Percentiles rank a stretch among this genome's conserved stretches.
These are phyloP conservation scores for Drosophila lacertosa DNA, from an alignment of 1,140 invertebrate species.

Conservation along the genomic window DNA sequence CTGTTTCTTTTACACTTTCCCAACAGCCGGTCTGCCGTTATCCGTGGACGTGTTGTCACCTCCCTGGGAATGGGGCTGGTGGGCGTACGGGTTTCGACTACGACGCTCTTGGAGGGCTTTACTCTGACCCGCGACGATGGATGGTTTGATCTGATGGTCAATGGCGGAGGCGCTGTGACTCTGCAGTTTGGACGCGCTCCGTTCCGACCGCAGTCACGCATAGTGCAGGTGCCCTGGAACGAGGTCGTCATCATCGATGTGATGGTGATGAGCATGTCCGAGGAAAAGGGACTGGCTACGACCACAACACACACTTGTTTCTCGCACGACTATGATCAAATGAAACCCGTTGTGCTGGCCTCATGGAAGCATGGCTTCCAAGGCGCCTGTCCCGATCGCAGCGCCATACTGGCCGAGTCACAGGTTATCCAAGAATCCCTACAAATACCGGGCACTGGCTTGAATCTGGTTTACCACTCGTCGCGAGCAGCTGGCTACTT, in stretches of 20 bases:
- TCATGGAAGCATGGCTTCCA: slow-evolving; percentile 99
- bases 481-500: slow-evolving; percentile 95
- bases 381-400: slow-evolving; percentile 95
- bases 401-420: slow-evolving; percentile 96
- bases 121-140: slow-evolving; percentile 96
- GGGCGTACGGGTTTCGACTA: slow-evolving; percentile 96
- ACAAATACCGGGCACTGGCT: slow-evolving; percentile 95
- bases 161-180: slow-evolving; percentile 97
- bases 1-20: slow-evolving; percentile 41
- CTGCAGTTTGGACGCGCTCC: slow-evolving; percentile 96
- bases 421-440: slow-evolving; percentile 98
- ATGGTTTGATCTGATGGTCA: slow-evolving; percentile 98
- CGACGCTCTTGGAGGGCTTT: slow-evolving; percentile 95
- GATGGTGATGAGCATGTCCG: slow-evolving; percentile 92
- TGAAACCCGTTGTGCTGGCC: slow-evolving; percentile 96
- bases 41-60: slow-evolving; percentile 96
- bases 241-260: slow-evolving; percentile 96
- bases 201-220: slow-evolving; percentile 94
- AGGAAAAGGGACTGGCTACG: slow-evolving; percentile 87
- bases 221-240: slow-evolving; percentile 98
- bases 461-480: slow-evolving; percentile 97
- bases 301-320: slow-evolving; percentile 91
- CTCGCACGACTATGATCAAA: slow-evolving; percentile 95
- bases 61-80: slow-evolving; percentile 95
- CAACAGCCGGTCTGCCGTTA: slow-evolving; percentile 96